Conservation (phyloP, 1,140 invertebrate genomes). For the Drosophila bipectinata region DNA sequence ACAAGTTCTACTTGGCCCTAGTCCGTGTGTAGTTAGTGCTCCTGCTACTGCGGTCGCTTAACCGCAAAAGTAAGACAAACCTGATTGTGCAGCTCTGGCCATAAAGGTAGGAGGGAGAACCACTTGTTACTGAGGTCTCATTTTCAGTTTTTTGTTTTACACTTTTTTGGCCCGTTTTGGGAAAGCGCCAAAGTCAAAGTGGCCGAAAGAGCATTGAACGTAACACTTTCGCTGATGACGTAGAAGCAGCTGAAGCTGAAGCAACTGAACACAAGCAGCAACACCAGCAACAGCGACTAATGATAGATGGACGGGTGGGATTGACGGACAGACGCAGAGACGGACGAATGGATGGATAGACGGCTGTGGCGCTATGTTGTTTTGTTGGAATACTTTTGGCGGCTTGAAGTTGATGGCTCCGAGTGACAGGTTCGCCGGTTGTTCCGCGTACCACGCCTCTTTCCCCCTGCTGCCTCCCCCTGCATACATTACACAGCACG, state of each 20-base stretch:
- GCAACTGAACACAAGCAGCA: conserved; percentile 14
- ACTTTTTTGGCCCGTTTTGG: conserved; percentile 51
- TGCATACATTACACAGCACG: conserved; percentile 65
- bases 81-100: conserved; percentile 21
- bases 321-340: conserved; percentile 11
- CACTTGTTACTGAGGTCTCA: conserved; percentile 67
- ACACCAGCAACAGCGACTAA: conserved; percentile 67
- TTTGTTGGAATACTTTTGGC: conserved; percentile 45
- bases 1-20: conserved; percentile 3
- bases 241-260: conserved; percentile 17
- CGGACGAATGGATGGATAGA: conserved; percentile 25
- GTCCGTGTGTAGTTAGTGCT: not conserved
- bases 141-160: conserved; percentile 15
- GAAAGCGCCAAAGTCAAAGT: conserved; percentile 70
- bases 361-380: conserved; percentile 18
- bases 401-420: conserved; percentile 67
- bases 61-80: conserved; percentile 33
- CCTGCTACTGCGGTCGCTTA: conserved; percentile 8
- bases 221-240: conserved; percentile 75
- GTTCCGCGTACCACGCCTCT: conserved; percentile 26
- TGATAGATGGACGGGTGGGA: conserved; percentile 52
- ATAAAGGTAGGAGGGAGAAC: conserved; percentile 44
- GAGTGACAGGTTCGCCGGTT: conserved; percentile 72
- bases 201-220: conserved; percentile 73
- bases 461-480: conserved; percentile 12